Percentiles rank a stretch among this genome's conserved stretches.
Conservation (phyloP, 2,888 invertebrate genomes). For the Listrodromus nycthemerus region DNA sequence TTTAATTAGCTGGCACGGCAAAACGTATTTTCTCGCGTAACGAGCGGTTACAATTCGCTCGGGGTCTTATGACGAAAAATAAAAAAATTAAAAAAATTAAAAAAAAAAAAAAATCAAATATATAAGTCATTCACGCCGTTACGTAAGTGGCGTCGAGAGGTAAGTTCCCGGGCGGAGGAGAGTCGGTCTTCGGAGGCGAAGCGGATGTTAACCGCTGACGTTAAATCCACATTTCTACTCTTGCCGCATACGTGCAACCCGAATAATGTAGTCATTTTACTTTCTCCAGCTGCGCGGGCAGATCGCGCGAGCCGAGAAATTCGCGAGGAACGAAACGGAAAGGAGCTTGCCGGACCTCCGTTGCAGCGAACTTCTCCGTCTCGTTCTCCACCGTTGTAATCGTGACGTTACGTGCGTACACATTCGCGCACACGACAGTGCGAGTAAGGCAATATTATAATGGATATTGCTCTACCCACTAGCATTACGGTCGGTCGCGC, state of each 20-base stretch:
- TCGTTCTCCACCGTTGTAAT: neutral
- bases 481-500: neutral
- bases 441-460: constrained; percentile 45
- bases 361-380: constrained; percentile 24
- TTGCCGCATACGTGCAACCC: constrained; percentile 65
- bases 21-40: constrained; percentile 18
- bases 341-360: constrained; percentile 47
- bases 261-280: constrained; percentile 75
- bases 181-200: neutral
- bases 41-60: constrained; percentile 25
- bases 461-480: constrained; percentile 28
- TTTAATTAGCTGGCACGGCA: neutral
- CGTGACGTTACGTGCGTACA: constrained; percentile 44
- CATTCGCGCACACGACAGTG: constrained; percentile 37
- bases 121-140: constrained; percentile 9
- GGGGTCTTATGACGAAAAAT: constrained; percentile 8
- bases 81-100: neutral
- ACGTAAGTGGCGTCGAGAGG: constrained; percentile 15
- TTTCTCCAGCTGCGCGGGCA: constrained; percentile 71
- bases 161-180: constrained; percentile 15
- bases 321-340: constrained; percentile 45
- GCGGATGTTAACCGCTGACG: constrained; percentile 44
- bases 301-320: constrained; percentile 35
- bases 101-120: neutral
- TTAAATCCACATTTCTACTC: constrained; percentile 28